Evolutionary conservation across 2,888 invertebrate genomes (phyloP).

Genomic region (Sturmia bella): DNA sequence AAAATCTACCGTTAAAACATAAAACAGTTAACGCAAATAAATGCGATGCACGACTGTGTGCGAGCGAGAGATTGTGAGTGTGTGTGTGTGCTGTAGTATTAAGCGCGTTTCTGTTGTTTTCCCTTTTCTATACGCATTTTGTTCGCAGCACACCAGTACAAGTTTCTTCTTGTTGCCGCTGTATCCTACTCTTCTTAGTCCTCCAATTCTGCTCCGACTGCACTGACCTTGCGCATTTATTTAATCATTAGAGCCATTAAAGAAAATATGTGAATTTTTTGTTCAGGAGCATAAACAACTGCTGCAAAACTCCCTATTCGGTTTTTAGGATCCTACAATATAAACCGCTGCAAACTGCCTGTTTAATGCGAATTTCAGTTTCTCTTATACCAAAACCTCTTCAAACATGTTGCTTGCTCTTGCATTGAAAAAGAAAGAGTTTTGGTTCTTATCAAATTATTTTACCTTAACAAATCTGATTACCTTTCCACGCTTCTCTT

Average conservation of each 20-base stretch:
- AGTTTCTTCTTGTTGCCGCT: not conserved
- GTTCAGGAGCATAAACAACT: not conserved
- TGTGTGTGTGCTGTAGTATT: conserved; percentile 18
- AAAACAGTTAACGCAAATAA: conserved; percentile 10
- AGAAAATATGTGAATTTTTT: conserved; percentile 5
- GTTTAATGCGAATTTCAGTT: not conserved
- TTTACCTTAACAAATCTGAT: conserved; percentile 7
- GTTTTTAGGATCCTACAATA: not conserved
- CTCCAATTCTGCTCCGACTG: conserved; percentile 35
- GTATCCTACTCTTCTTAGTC: conserved; percentile 12
- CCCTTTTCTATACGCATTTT: conserved; percentile 40
- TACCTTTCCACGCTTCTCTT: not conserved
- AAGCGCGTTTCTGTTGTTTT: conserved; percentile 37
- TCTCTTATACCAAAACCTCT: conserved; percentile 14
- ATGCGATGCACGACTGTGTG: not conserved
- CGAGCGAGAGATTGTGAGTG: not conserved
- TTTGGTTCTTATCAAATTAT: too few species aligned
- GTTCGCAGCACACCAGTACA: conserved; percentile 1
- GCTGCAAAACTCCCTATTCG: not conserved
- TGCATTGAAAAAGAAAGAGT: conserved; percentile 13
- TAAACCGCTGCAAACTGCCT: conserved; percentile 2
- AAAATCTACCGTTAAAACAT: conserved; percentile 16
- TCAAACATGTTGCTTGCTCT: conserved; percentile 7
- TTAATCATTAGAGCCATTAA: conserved; percentile 31
- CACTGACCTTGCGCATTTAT: conserved; percentile 67